Conservation (phyloP, 2,113 vertebrate species). For the Progne subis region DNA sequence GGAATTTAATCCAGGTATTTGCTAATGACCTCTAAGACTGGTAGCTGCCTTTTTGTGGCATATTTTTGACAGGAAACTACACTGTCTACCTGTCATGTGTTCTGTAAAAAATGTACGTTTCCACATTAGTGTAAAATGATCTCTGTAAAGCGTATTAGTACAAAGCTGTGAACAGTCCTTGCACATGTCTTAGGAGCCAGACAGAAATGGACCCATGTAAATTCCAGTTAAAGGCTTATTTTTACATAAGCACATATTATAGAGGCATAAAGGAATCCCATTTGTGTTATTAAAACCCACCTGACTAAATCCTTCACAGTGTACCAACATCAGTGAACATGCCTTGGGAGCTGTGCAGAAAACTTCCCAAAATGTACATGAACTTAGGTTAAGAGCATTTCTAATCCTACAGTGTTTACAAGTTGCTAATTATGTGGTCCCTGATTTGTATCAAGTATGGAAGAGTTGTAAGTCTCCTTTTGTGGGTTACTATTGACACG, state of each 20-base stretch:
- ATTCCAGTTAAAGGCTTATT: neutral
- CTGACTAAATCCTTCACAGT: neutral
- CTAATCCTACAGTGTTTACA: neutral
- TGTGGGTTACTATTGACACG: neutral
- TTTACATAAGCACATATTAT: neutral
- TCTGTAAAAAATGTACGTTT: neutral
- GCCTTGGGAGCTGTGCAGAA: neutral
- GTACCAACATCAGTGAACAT: neutral
- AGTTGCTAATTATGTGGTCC: neutral
- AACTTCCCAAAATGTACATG: neutral
- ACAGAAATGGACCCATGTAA: neutral
- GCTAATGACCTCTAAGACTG: neutral
- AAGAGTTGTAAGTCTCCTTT: neutral
- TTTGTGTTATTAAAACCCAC: neutral
- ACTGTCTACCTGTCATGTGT: neutral
- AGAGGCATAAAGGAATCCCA: neutral
- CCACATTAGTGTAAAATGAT: neutral
- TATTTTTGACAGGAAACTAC: neutral
- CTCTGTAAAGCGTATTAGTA: neutral
- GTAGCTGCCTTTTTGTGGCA: neutral
- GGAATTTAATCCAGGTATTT: constrained; percentile 49
- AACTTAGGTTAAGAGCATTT: neutral
- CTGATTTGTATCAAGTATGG: neutral
- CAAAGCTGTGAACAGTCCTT: neutral
- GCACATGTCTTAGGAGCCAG: neutral